A percentile compares a stretch with the other conserved stretches of the same genome.
These are phyloP conservation scores for Ameiurus melas DNA, from an alignment of 2,113 vertebrate genomes.

Conservation along the genomic window DNA sequence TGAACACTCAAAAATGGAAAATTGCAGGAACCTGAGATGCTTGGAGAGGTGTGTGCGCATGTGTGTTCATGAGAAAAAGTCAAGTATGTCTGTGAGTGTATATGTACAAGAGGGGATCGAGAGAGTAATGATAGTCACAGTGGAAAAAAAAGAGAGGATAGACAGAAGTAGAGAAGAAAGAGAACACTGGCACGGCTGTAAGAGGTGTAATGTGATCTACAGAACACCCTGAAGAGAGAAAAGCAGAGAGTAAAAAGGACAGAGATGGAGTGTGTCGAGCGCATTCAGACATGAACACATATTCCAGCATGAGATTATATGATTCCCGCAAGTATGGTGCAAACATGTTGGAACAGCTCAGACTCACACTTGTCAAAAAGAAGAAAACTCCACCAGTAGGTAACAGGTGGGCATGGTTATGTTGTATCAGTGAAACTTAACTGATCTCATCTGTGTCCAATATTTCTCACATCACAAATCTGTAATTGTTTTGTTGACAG, in stretches of 20 bases:
- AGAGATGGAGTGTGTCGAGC: constrained; percentile 59
- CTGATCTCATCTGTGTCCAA: constrained; percentile 58
- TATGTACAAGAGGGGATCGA: constrained; percentile 55
- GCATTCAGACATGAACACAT: constrained; percentile 74
- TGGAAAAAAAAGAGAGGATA: constrained; percentile 33
- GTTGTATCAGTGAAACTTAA: constrained; percentile 68
- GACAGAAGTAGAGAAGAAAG: constrained; percentile 47
- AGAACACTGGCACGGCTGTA: constrained; percentile 43
- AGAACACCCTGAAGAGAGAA: constrained; percentile 59
- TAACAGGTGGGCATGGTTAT: constrained; percentile 74
- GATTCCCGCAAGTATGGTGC: constrained; percentile 73
- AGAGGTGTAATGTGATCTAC: constrained; percentile 68
- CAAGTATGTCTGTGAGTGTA: constrained; percentile 47
- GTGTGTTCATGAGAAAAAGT: constrained; percentile 48
- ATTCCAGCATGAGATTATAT: constrained; percentile 76
- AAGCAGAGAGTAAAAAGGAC: constrained; percentile 51
- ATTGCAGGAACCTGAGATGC: constrained; percentile 77
- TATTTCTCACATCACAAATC: background rate
- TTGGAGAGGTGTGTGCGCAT: constrained; percentile 60
- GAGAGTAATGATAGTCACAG: constrained; percentile 53
- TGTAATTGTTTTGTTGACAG: background rate
- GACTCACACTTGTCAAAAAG: constrained; percentile 15
- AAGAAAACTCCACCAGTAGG: constrained; percentile 64
- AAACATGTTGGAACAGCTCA: constrained; percentile 72
- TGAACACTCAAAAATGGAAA: constrained; percentile 80